phyloP scores from a whole-genome alignment of 2,888 invertebrate species.

The Catocala fraxini region DNA sequence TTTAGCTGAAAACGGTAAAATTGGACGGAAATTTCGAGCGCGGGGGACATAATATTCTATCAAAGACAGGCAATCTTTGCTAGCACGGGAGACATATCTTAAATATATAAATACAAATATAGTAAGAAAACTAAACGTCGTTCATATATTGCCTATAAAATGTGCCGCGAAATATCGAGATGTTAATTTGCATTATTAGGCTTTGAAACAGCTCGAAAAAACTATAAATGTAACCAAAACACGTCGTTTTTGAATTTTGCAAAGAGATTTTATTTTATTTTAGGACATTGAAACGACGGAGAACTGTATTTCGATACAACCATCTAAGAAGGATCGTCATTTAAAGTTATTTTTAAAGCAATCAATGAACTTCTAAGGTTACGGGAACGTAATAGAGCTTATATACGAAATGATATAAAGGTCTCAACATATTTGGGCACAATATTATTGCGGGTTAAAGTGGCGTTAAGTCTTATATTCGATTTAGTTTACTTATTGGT shows the following conservation, averaged over 20 bases:
- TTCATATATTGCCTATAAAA: too few relatives aligned
- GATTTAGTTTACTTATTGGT: slow-evolving; percentile 7
- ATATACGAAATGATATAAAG: slow-evolving; percentile 17
- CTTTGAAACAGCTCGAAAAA: too few relatives aligned
- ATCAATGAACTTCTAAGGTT: slow-evolving; percentile 20
- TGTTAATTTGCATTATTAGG: too few relatives aligned
- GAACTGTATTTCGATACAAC: slow-evolving; percentile 6
- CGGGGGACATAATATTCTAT: too few relatives aligned
- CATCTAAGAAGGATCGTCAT: slow-evolving; percentile 10
- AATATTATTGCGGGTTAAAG: slow-evolving; percentile 3
- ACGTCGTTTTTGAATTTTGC: neutral
- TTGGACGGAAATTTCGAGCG: too few relatives aligned
- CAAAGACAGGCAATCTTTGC: too few relatives aligned
- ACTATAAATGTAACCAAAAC: too few relatives aligned
- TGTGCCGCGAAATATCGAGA: too few relatives aligned
- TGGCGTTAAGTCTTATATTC: neutral
- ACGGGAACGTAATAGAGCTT: slow-evolving; percentile 18
- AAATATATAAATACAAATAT: too few relatives aligned
- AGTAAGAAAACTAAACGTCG: too few relatives aligned
- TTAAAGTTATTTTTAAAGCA: slow-evolving; percentile 20
- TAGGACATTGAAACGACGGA: neutral
- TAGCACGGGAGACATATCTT: too few relatives aligned
- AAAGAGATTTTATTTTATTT: slow-evolving; percentile 6
- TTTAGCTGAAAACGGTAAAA: too few relatives aligned
- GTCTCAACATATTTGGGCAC: slow-evolving; percentile 11